Evolutionary conservation across 2,113 vertebrate species (phyloP), one percentile per base, ranked within the genome.

Genomic region (Octodon degus): DNA sequence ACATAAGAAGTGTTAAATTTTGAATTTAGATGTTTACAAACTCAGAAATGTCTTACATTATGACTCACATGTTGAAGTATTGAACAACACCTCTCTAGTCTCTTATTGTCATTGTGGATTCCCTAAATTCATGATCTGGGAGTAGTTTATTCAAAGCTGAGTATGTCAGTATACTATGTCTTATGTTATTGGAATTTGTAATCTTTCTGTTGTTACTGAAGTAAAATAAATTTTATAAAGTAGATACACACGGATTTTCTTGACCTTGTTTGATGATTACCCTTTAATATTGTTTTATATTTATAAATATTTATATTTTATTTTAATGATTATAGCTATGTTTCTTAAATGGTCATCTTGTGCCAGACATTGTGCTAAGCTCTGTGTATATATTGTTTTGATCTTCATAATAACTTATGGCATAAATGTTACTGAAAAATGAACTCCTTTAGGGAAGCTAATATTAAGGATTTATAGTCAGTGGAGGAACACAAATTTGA

Each of bases 221-320:
- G 91, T 91, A 85, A 89, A 89, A 40, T 58, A 77, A 65, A n/a
- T 91, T 43, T 25, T 62, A 55, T 87, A 76, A 96, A 70, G 77
- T 65, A 81, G 0, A 53, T 83, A 4, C 63, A 37, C 87, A 53
- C 25, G 14, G 22, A 3, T 55, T 81, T 83, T 65, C 24, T 60
- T 91, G 53, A n/a, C 50, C 60, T 79, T 86, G 11, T 86, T 25
- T 95, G 65, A 63, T 63, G 72, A 14, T 86, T 92, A 82, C 7
- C 7, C 74, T 81, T 91, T 47, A 80, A 47, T 92, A 67, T 65
- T 22, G 7, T n/a, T 90, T 62, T 90, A 50, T 55, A 76, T 79
- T 92, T 30, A 53, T 50, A 79, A 79, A 67, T 90, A 19, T 83
- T 80, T 74, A 10, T 91, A 43, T 82, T 91, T 95, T 86, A 72